Evolutionary conservation across 2,888 invertebrate species (phyloP).

Genomic region (Ophion obscuratus): DNA sequence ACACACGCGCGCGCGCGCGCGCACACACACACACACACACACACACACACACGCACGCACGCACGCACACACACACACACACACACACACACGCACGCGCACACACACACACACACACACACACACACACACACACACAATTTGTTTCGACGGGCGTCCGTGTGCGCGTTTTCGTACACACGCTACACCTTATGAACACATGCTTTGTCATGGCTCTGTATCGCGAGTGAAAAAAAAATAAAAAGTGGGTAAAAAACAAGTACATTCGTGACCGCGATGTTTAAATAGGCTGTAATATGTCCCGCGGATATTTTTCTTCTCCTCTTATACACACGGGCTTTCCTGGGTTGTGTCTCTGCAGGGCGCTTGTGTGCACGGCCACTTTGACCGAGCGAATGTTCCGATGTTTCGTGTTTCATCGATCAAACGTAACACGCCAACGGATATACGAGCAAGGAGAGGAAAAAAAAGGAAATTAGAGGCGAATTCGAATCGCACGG

Average conservation of each 20-base stretch:
- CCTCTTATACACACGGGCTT: slow-evolving; percentile 7
- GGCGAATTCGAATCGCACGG: slow-evolving; percentile 32
- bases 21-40: too few relatives aligned
- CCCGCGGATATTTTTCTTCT: slow-evolving; percentile 60
- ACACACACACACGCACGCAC: too few relatives aligned
- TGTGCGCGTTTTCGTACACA: not conserved
- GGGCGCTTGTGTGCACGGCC: slow-evolving; percentile 2
- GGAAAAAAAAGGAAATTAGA: slow-evolving; percentile 11
- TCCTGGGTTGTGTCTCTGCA: not conserved
- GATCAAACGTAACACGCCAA: slow-evolving; percentile 41
- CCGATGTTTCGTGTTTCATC: slow-evolving; percentile 45
- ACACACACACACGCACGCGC: too few relatives aligned
- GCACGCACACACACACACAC: too few relatives aligned
- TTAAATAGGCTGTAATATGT: slow-evolving; percentile 52
- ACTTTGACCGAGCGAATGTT: slow-evolving; percentile 38
- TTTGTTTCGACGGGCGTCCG: not conserved
- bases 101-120: too few relatives aligned
- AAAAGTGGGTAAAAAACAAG: not conserved
- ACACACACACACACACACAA: too few relatives aligned
- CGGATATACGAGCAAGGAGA: not conserved
- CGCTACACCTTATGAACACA: not conserved
- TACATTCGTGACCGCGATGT: slow-evolving; percentile 41
- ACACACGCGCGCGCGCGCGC: too few relatives aligned
- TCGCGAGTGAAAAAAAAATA: not conserved
- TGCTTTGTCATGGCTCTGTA: not conserved